Base-by-base conservation (phyloP, 2,888 invertebrate genomes). In the Nowickia ferox region DNA sequence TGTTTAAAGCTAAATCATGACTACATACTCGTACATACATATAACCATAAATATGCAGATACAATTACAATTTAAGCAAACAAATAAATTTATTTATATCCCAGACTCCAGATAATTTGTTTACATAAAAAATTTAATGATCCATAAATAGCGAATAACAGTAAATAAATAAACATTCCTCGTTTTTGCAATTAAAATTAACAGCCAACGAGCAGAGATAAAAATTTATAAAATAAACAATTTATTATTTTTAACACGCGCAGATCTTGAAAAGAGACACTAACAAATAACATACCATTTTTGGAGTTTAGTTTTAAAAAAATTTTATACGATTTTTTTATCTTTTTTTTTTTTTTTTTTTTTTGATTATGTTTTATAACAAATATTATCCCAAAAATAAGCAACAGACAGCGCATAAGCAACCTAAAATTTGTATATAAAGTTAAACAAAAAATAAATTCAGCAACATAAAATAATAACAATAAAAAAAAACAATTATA, bases 201-300 rank as follows among this genome's bases (percentile, higher is more conserved):
- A 15, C 71, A 72, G 11, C 19, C 53, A 69, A 38, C 8, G 19
- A 9, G 46, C 42, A 55, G 44, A 10, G 10, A 55, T 30, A 65
- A 55, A 72, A 40, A 66, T 17, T 40, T 57, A 71, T 65, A n/a
- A 66, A 80, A 66, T 42, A 66, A 66, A 74, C 65, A 74, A 74
- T 74, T 80, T 65, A 74, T 80, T 80, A 46, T 68, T 74, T 59
- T 59, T 57, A 74, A 74, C 80, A 81, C 74, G 80, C 65, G 80
- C 72, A 80, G 74, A 57, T 66, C 40, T 74, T 42, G 44, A 53
- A 48, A 63, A 22, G 44, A 63, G n/a, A 75, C 22, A 57, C 65
- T 74, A 42, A 63, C 4, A 44, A n/a, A 72, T 72, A 65, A 80
- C 79, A 46, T 66, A 57, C 38, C 19, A 53, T 48, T 65, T 61